Base-by-base conservation (phyloP, 2,888 invertebrate species). In the Lacanobia oleracea region DNA sequence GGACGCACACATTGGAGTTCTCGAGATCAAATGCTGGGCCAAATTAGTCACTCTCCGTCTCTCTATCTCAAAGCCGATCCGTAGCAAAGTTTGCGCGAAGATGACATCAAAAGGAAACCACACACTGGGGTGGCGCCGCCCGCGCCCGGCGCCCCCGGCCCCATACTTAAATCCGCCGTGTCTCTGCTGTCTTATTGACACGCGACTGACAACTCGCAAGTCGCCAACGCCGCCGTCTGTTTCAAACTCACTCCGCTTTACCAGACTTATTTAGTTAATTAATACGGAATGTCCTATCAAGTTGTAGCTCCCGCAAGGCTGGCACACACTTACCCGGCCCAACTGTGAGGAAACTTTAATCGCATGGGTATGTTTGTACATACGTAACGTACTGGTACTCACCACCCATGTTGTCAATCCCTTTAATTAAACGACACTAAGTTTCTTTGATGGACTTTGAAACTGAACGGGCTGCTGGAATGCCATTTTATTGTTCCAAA, bases 11-110 rank as follows among this genome's bases (percentile, higher is more conserved):
- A 92, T 91, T 90, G 93, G 92, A 94, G 94, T 93, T 93, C 91
- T 93, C 92, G 95, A 95, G 95, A 95, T 96, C 96, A 95, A 96
- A 96, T 96, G 96, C 95, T 95, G 95, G 96, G 96, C 95, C 95
- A 95, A 96, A 96, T 96, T 96, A 95, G 96, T 96, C 95, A 95
- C 96, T 96, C 96, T 95, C 95, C 95, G 95, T 95, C 95, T 96
- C 96, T 96, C 95, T 96, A 96, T 96, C 96, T 96, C 96, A 96
- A 96, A 96, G 96, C 96, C 96, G 96, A 96, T 96, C 95, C 95
- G 96, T 94, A 95, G 96, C 95, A 96, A 96, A 96, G 96, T 96
- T 96, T 96, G 95, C 95, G 95, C 96, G 95, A 96, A 96, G 96
- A 96, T 96, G 95, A 96, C 96, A 95, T 96, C 96, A 96, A 96